Evolutionary conservation across 92 coral and sea anemone species (phyloP).

Genomic region (Chrysogorgia sp.): DNA sequence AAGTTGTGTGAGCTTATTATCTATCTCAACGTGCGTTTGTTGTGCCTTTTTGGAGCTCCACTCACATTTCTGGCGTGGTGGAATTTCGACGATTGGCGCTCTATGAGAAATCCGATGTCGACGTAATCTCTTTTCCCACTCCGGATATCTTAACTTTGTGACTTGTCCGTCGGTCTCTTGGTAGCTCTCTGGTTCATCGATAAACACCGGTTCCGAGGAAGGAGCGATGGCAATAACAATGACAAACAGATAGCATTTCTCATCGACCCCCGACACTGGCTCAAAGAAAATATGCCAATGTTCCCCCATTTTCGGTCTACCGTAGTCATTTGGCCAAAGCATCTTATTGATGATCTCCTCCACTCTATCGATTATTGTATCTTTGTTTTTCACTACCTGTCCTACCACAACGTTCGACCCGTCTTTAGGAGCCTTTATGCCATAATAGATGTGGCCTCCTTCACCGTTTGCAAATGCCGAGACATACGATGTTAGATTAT

Average conservation of each 20-base stretch:
- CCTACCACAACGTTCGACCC: conserved; percentile 23
- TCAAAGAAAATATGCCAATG: conserved; percentile 52
- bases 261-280: conserved; percentile 26
- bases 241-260: conserved; percentile 33
- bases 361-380: conserved; percentile 14
- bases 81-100: neutral
- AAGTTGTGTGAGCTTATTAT: neutral
- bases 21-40: neutral
- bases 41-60: conserved; percentile 14
- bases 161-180: conserved; percentile 35
- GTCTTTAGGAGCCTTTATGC: conserved; percentile 3
- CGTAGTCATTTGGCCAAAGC: conserved; percentile 48
- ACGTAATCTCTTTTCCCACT: conserved; percentile 26
- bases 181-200: conserved; percentile 48
- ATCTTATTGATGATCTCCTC: conserved; percentile 29
- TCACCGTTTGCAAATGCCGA: conserved; percentile 58
- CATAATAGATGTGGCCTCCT: conserved; percentile 56
- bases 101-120: neutral
- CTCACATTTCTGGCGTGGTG: neutral
- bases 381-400: conserved; percentile 3
- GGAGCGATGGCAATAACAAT: conserved; percentile 38
- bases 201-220: conserved; percentile 47
- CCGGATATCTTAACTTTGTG: conserved; percentile 30
- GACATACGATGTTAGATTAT: too few species aligned
- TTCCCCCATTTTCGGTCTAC: conserved; percentile 25